A percentile compares a stretch with the other conserved stretches of the same genome.
Conservation (phyloP, 2,888 invertebrate species). For the Kryphioiulus occultus region DNA sequence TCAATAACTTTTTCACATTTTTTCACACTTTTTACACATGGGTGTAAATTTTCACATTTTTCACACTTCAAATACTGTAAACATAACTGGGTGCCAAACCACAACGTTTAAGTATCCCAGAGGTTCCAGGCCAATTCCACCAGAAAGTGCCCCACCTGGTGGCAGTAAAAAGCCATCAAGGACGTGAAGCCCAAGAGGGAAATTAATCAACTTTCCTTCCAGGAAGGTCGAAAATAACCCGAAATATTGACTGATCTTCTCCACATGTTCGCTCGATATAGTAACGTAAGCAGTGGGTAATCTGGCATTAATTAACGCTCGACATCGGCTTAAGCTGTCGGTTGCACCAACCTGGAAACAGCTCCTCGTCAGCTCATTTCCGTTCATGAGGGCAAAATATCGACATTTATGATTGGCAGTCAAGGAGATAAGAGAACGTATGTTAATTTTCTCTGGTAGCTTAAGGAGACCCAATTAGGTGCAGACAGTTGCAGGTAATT, state of each 20-base stretch:
- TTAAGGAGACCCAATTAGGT: neutral
- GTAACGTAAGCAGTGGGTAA: neutral
- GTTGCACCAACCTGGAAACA: neutral
- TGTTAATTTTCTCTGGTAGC: neutral
- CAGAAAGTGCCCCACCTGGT: no score
- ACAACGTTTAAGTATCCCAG: no score
- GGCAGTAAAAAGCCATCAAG: no score
- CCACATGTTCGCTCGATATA: neutral
- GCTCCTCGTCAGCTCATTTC: neutral
- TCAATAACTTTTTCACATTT: no score
- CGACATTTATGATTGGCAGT: constrained; percentile 5
- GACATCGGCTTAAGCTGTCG: neutral
- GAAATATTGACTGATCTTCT: neutral
- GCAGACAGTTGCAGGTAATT: neutral
- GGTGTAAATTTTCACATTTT: no score
- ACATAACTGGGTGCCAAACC: no score
- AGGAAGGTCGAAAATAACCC: neutral
- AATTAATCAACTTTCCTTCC: neutral
- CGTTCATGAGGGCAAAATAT: neutral
- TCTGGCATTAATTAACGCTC: neutral
- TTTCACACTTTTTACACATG: no score
- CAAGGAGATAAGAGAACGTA: neutral
- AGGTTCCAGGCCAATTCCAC: no score
- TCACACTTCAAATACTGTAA: no score
- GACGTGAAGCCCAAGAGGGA: neutral